These are phyloP conservation scores for Neoascia interrupta DNA, from an alignment of 2,888 invertebrate genomes.

Conservation along the genomic window DNA sequence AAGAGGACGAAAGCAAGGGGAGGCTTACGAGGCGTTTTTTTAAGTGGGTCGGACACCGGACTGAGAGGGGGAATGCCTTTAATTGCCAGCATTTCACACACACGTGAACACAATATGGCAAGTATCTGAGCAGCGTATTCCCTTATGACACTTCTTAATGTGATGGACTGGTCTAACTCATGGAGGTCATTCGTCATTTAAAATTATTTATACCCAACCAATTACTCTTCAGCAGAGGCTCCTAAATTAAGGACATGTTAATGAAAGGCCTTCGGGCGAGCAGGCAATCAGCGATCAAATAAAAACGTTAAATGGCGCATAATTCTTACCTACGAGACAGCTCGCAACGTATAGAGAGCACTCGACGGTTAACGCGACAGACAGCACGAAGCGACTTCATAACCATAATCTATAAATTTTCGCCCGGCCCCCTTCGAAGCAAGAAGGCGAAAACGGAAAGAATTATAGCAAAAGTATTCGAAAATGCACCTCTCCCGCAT, in stretches of 20 bases:
- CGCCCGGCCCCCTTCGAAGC: slow-evolving; percentile 40
- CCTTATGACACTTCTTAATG: slow-evolving; percentile 20
- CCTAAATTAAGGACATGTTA: slow-evolving; percentile 62
- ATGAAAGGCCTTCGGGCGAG: slow-evolving; percentile 64
- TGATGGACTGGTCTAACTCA: slow-evolving; percentile 38
- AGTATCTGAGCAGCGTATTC: slow-evolving; percentile 3
- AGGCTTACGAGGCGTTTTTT: slow-evolving; percentile 30
- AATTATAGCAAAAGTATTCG: slow-evolving; percentile 63
- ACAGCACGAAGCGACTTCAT: slow-evolving; percentile 41
- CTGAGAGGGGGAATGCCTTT: slow-evolving; percentile 27
- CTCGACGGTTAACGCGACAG: slow-evolving; percentile 10
- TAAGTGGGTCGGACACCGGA: slow-evolving; percentile 1
- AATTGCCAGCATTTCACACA: slow-evolving; percentile 71
- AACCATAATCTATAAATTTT: slow-evolving; percentile 67
- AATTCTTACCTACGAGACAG: slow-evolving; percentile 71
- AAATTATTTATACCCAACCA: slow-evolving; percentile 51
- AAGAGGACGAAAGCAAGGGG: slow-evolving; percentile 55
- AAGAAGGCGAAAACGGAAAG: slow-evolving; percentile 57
- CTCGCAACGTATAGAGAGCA: slow-evolving; percentile 16
- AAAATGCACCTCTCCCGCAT: slow-evolving; percentile 59
- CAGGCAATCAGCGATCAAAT: slow-evolving; percentile 71
- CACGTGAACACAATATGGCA: slow-evolving; percentile 54
- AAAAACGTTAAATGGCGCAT: slow-evolving; percentile 71
- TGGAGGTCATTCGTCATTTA: slow-evolving; percentile 57
- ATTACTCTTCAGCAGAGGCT: slow-evolving; percentile 30